These are phyloP conservation scores for Hypomecis atomaria DNA, from an alignment of 2,888 invertebrate species.

Conservation along the genomic window DNA sequence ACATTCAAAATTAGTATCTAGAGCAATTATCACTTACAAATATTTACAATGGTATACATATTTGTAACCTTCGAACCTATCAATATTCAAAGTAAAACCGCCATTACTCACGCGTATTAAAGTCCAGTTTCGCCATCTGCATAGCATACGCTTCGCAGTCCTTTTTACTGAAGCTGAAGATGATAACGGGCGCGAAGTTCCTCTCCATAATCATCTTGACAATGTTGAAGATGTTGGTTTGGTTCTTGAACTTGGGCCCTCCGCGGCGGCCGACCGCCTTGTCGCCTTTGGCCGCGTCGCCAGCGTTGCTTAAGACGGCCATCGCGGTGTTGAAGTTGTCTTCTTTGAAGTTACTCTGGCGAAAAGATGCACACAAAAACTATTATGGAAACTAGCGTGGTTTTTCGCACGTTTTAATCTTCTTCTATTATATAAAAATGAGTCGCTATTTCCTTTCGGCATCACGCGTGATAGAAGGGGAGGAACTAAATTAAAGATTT, in stretches of 20 bases:
- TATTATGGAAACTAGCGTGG: too few species aligned
- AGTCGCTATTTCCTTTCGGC: too few species aligned
- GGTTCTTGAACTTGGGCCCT: conserved; percentile 86
- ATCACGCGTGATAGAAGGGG: too few species aligned
- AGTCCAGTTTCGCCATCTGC: conserved; percentile 98
- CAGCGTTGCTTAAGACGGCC: conserved; percentile 92
- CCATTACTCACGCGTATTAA: conserved; percentile 90
- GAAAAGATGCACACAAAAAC: too few species aligned
- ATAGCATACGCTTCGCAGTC: conserved; percentile 99
- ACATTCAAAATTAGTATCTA: too few species aligned
- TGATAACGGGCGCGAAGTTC: conserved; percentile 98
- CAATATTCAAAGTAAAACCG: too few species aligned
- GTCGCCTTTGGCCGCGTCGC: conserved; percentile 94
- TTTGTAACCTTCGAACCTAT: too few species aligned
- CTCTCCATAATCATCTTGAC: conserved; percentile 99
- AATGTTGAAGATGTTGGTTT: conserved; percentile 97
- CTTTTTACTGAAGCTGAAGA: conserved; percentile 99
- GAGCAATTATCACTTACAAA: too few species aligned
- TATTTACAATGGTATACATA: too few species aligned
- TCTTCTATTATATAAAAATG: too few species aligned
- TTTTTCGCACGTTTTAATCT: too few species aligned
- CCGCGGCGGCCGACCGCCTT: conserved; percentile 89
- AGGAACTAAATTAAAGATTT: too few species aligned
- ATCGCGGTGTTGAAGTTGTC: conserved; percentile 99
- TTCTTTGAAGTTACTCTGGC: conserved; percentile 95